phyloP scores from a whole-genome alignment of 2,888 invertebrate genomes.

The Drosophila macrospina region DNA sequence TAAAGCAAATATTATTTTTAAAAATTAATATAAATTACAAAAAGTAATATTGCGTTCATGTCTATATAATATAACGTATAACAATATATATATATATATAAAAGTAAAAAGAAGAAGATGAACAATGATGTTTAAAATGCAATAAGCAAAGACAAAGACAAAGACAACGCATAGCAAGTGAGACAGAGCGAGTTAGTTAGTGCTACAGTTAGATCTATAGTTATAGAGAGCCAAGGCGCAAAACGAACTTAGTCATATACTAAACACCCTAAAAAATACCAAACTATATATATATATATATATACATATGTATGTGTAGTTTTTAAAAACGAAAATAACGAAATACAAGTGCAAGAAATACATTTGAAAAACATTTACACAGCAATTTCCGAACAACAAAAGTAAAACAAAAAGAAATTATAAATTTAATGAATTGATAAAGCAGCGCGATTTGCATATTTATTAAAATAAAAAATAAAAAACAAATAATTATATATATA shows the following conservation, averaged over 20 bases:
- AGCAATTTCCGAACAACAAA: constrained; percentile 6
- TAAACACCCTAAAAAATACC: constrained; percentile 21
- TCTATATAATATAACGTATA: constrained; percentile 52
- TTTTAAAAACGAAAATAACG: constrained; percentile 18
- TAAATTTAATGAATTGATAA: constrained; percentile 45
- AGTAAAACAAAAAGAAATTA: constrained; percentile 1
- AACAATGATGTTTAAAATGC: constrained; percentile 36
- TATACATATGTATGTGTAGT: constrained; percentile 21
- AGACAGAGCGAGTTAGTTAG: constrained; percentile 51
- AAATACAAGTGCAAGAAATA: constrained; percentile 4
- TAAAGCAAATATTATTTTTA: constrained; percentile 41
- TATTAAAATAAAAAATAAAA: constrained; percentile 9
- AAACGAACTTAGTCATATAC: constrained; percentile 54
- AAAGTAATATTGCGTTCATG: constrained; percentile 59
- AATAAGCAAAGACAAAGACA: constrained; percentile 49
- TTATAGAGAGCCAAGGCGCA: constrained; percentile 45
- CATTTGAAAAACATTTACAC: constrained; percentile 5
- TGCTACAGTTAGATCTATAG: constrained; percentile 44
- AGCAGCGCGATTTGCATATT: constrained; percentile 64
- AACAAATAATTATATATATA: too few relatives aligned
- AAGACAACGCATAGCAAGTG: constrained; percentile 61
- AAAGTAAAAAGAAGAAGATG: too few relatives aligned
- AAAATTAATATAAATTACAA: constrained; percentile 19
- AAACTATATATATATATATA: constrained; percentile 11
- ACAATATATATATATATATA: constrained; percentile 16